Percentiles rank a stretch among this genome's conserved stretches.
Conservation (phyloP, 1,140 invertebrate genomes). For the Bombus confusus region DNA sequence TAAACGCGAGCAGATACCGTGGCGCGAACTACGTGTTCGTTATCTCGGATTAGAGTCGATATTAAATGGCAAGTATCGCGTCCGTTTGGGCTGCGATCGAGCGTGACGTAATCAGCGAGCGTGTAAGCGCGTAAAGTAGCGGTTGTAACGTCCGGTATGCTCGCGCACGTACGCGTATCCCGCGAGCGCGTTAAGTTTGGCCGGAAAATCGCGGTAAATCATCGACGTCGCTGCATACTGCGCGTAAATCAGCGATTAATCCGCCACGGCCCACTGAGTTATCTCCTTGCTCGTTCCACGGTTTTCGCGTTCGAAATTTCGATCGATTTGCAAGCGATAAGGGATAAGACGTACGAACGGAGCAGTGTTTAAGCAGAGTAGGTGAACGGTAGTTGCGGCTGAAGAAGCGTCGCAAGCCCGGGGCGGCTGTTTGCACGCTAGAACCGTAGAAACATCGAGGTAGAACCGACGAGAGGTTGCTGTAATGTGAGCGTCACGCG, state of each 20-base stretch:
- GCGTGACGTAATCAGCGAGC: constrained; percentile 12
- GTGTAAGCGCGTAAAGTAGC: constrained; percentile 36
- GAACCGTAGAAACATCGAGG: neutral
- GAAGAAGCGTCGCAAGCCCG: neutral
- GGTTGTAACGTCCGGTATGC: constrained; percentile 5
- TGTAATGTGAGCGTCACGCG: neutral
- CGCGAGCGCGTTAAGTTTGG: constrained; percentile 32
- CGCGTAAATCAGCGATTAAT: constrained; percentile 72
- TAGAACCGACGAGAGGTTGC: neutral
- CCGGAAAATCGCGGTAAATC: constrained; percentile 42
- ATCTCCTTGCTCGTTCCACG: neutral
- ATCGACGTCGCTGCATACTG: constrained; percentile 16
- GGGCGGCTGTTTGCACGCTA: neutral
- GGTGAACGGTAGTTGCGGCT: neutral
- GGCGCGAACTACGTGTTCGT: neutral
- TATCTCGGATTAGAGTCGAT: constrained; percentile 29
- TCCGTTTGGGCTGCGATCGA: neutral
- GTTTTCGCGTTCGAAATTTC: neutral
- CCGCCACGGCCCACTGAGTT: constrained; percentile 39
- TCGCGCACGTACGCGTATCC: neutral
- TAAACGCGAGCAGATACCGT: constrained; percentile 1
- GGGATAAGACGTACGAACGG: neutral
- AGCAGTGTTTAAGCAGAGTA: too few relatives aligned
- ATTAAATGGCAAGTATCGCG: constrained; percentile 32
- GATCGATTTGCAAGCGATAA: neutral